phyloP scores from a whole-genome alignment of 1,140 invertebrate species.

The Papilio glaucus region DNA sequence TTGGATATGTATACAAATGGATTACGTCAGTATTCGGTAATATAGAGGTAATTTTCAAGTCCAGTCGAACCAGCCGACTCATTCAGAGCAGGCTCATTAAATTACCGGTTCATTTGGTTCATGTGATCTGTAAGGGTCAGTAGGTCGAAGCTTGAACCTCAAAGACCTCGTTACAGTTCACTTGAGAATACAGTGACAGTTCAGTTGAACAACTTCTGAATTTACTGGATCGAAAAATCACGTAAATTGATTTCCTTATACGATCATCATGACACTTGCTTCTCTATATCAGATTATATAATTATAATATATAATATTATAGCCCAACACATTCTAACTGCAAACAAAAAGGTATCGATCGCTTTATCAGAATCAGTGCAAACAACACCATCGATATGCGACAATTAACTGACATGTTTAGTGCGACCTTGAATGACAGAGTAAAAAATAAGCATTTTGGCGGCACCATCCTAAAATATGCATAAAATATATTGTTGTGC shows the following conservation, averaged over 20 bases:
- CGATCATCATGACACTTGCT: background rate
- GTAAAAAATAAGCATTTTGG: background rate
- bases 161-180: slow-evolving; percentile 5
- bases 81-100: background rate
- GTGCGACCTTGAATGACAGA: background rate
- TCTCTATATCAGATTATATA: background rate
- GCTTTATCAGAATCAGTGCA: slow-evolving; percentile 29
- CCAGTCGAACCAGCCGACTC: too few relatives aligned
- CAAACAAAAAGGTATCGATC: slow-evolving; percentile 31
- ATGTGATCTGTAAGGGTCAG: background rate
- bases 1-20: too few relatives aligned
- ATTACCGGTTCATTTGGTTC: slow-evolving; percentile 11
- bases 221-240: background rate
- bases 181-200: background rate
- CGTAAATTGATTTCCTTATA: background rate
- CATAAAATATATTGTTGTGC: too few relatives aligned
- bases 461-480: background rate
- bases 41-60: too few relatives aligned
- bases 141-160: background rate
- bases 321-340: background rate
- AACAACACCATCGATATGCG: background rate
- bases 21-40: too few relatives aligned
- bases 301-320: slow-evolving; percentile 13
- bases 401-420: background rate
- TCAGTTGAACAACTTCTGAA: background rate